These are phyloP conservation scores for Corythornis vintsioides DNA, from an alignment of 2,113 vertebrate genomes.

Conservation along the genomic window DNA sequence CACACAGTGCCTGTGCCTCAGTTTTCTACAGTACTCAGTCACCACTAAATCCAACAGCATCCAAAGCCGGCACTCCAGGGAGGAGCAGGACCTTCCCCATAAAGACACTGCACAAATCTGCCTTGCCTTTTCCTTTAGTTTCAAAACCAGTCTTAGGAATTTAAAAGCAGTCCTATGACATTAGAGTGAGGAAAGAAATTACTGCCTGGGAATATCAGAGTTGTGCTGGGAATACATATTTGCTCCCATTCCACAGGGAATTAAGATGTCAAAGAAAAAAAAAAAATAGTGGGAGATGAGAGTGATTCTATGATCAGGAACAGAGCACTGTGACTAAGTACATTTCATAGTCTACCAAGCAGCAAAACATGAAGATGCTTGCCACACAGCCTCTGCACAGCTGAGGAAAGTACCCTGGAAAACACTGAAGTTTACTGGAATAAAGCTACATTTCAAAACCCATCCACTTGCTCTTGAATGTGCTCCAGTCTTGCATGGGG, in stretches of 20 bases:
- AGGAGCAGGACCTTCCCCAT: neutral
- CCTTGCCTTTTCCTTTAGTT: neutral
- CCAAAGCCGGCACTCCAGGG: neutral
- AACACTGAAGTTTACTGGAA: neutral
- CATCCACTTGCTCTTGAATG: neutral
- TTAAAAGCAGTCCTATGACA: neutral
- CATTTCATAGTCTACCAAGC: constrained; percentile 45
- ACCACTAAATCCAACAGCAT: neutral
- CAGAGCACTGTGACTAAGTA: constrained; percentile 8
- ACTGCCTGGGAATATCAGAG: neutral
- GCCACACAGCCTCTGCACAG: neutral
- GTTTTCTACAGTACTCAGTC: neutral
- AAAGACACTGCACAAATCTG: neutral
- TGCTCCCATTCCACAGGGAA: neutral
- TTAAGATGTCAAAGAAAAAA: neutral
- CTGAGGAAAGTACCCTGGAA: neutral
- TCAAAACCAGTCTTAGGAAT: neutral
- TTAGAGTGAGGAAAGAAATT: neutral
- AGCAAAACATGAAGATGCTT: neutral
- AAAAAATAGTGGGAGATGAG: neutral
- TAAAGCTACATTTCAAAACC: neutral
- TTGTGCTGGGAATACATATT: neutral
- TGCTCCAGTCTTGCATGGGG: neutral
- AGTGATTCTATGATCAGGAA: neutral
- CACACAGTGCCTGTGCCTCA: neutral